A percentile compares a stretch with the other conserved stretches of the same genome.
phyloP scores from a whole-genome alignment of 2,113 vertebrate genomes.

The Plestiodon gilberti region DNA sequence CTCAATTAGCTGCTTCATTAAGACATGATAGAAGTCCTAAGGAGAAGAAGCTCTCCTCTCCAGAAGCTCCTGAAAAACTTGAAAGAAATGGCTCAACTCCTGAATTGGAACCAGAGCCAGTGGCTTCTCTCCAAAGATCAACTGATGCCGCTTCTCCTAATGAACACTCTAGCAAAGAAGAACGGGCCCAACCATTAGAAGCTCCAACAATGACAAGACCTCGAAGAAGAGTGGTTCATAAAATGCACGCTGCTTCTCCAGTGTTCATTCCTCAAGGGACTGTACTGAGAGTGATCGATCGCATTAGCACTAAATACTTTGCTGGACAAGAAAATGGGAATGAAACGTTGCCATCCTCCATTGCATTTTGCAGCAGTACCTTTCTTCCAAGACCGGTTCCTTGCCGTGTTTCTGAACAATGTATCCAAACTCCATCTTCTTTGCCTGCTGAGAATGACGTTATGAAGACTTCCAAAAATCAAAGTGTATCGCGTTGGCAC shows the following conservation, averaged over 20 bases:
- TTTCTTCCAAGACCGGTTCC: conserved; percentile 65
- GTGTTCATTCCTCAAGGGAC: conserved; percentile 80
- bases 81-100: not conserved
- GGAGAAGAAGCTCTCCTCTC: conserved; percentile 31
- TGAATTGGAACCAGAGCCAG: not conserved
- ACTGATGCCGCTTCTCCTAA: not conserved
- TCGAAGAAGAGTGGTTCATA: conserved; percentile 59
- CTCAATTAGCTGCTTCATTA: conserved; percentile 31
- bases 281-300: conserved; percentile 75
- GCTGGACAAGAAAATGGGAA: conserved; percentile 20
- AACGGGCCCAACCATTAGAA: not conserved
- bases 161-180: not conserved
- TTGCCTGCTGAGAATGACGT: not conserved
- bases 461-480: not conserved
- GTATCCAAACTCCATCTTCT: conserved; percentile 24
- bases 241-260: conserved; percentile 67
- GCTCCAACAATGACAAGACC: conserved; percentile 27
- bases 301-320: conserved; percentile 49
- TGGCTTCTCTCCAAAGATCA: not conserved
- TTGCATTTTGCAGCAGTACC: conserved; percentile 48
- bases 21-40: conserved; percentile 31
- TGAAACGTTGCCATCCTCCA: conserved; percentile 24
- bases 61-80: conserved; percentile 18
- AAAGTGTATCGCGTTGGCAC: conserved; percentile 38
- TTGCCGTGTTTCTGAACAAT: conserved; percentile 43